phyloP scores from a whole-genome alignment of 1,140 invertebrate species.

The Drosophila nikananu region DNA sequence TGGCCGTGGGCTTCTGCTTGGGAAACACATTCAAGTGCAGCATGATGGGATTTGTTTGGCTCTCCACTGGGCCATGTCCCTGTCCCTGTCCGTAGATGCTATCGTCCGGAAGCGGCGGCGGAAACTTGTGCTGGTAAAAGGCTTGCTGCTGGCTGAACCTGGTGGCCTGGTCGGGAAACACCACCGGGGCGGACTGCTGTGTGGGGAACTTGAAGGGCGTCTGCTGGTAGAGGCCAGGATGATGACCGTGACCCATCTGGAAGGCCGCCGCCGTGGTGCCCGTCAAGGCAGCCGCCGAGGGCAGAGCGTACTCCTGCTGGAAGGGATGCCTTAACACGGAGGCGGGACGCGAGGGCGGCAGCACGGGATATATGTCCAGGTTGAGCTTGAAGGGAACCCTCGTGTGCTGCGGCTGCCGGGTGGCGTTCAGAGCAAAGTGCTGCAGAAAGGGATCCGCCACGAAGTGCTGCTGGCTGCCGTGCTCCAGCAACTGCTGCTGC shows the following conservation, averaged over 20 bases:
- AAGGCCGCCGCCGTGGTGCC: slow-evolving; percentile 36
- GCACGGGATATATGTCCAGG: slow-evolving; percentile 76
- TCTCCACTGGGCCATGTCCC: slow-evolving; percentile 30
- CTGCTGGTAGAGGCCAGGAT: slow-evolving; percentile 64
- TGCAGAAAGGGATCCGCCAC: slow-evolving; percentile 61
- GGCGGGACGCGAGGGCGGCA: slow-evolving; percentile 67
- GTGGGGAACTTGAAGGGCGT: slow-evolving; percentile 66
- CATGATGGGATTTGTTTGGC: slow-evolving; percentile 69
- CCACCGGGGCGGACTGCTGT: slow-evolving; percentile 43
- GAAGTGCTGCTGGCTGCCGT: slow-evolving; percentile 59
- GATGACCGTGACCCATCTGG: slow-evolving; percentile 36
- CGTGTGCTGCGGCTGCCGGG: slow-evolving; percentile 64
- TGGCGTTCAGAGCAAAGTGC: slow-evolving; percentile 64
- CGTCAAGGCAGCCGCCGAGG: slow-evolving; percentile 45
- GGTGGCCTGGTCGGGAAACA: slow-evolving; percentile 68
- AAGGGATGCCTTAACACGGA: slow-evolving; percentile 74
- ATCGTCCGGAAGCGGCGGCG: slow-evolving; percentile 47
- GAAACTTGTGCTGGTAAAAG: slow-evolving; percentile 58
- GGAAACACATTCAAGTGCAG: slow-evolving; percentile 79
- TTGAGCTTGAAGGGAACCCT: slow-evolving; percentile 77
- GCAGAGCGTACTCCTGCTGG: slow-evolving; percentile 60
- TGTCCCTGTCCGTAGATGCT: slow-evolving; percentile 43
- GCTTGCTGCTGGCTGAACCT: slow-evolving; percentile 65
- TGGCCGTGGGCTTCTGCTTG: slow-evolving; percentile 65
- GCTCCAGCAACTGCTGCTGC: slow-evolving; percentile 54